Base-by-base conservation (phyloP, 2,797 vertebrate genomes). In the Setipinna tenuifilis region DNA sequence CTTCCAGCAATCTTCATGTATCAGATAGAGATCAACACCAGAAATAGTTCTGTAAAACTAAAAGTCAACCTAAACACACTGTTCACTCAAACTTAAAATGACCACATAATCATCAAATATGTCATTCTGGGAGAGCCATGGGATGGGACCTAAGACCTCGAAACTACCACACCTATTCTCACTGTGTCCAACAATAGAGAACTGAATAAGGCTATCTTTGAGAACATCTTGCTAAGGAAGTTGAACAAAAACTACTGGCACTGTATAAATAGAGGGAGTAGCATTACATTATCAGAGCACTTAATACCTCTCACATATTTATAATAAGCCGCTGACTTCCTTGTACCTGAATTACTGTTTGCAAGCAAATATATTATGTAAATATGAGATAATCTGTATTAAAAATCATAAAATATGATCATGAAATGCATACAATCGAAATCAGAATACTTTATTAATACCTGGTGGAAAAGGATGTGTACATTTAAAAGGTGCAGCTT, bases 161-260 rank as follows among this genome's bases (percentile, higher is more conserved):
- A 61, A 61, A 19, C 59, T n/a, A 21, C 16, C 57, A 61, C 59
- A 61, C 6, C 59, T 21, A 19, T n/a, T 61, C 59, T 61, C 59
- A 61, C 59, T 21, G 6, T 61, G 19, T 61, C 21, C n/a, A n/a
- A 61, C 59, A 61, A 61, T 61, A 21, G 59, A 61, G n/a, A 61
- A 61, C 6, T 41, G 17, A 61, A n/a, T 61, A n/a, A 61, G 59
- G 19, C 59, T 61, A 61, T 61, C 59, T 61, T n/a, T 61, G 59
- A 61, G 59, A 61, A 61, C 59, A 61, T 61, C 59, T 61, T 61
- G 59, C 19, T 61, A 61, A n/a, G 59, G n/a, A 61, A n/a, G 17
- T 4, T 61, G 1, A 17, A 59, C 57, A 59, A 61, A 61, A 61
- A 3, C 19, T 61, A n/a, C 59, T 61, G 59, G 59, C 59, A 61